Evolutionary conservation across 1,140 invertebrate genomes (phyloP).

Genomic region (Pogonomyrmex barbatus): DNA sequence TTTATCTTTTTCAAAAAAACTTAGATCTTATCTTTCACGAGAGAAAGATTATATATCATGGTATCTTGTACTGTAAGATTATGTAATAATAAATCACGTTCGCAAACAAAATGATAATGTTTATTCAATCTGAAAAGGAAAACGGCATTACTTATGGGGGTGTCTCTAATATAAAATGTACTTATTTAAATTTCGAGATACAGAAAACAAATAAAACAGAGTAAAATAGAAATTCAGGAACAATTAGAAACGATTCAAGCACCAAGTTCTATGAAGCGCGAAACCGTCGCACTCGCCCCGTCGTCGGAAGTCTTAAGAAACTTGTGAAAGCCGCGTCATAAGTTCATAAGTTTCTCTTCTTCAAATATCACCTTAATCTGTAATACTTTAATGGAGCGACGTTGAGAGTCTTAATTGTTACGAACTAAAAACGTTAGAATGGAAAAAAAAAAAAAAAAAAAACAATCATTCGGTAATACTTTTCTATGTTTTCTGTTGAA

Average conservation of each 20-base stretch:
- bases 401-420: neutral
- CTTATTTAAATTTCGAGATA: neutral
- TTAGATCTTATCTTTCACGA: neutral
- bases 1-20: neutral
- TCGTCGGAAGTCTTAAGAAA: slow-evolving; percentile 12
- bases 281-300: neutral
- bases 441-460: neutral
- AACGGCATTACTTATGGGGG: no score
- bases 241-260: slow-evolving; percentile 2
- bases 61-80: slow-evolving; percentile 74
- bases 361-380: slow-evolving; percentile 14
- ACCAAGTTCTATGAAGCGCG: slow-evolving; percentile 13
- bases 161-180: neutral
- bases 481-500: neutral
- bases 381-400: slow-evolving; percentile 19
- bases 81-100: neutral
- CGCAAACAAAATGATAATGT: no score
- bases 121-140: no score
- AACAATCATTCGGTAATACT: neutral
- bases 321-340: slow-evolving; percentile 22
- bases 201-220: slow-evolving; percentile 8
- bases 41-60: slow-evolving; percentile 2
- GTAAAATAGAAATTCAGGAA: neutral
- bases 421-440: neutral
- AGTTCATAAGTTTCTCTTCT: slow-evolving; percentile 26